Evolutionary conservation across 2,888 invertebrate species (phyloP).

Genomic region (Coleophora flavipennella): DNA sequence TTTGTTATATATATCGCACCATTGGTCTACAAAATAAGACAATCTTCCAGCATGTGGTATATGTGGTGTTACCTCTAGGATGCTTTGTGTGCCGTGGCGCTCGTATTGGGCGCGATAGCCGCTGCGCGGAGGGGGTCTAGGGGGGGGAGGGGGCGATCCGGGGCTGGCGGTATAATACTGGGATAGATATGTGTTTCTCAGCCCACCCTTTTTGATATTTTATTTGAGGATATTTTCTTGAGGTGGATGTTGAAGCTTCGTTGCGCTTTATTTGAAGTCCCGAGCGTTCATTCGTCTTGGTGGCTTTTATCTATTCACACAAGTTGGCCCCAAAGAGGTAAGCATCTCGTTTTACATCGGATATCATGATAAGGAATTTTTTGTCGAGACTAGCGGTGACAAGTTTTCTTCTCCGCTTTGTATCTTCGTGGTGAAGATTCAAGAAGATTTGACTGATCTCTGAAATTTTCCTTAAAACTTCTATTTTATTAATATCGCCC

Average conservation of each 20-base stretch:
- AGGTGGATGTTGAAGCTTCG: not conserved
- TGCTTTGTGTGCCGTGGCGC: too few relatives aligned
- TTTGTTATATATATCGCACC: too few relatives aligned
- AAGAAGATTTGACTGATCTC: slow-evolving; percentile 4
- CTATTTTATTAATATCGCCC: slow-evolving; percentile 1
- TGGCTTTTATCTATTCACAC: slow-evolving; percentile 10
- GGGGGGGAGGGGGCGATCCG: too few relatives aligned
- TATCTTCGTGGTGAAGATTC: slow-evolving; percentile 10
- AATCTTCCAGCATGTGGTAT: too few relatives aligned
- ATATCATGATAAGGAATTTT: slow-evolving; percentile 7
- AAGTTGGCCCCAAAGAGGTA: slow-evolving; percentile 9
- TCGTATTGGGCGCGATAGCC: too few relatives aligned
- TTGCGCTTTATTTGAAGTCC: slow-evolving; percentile 9
- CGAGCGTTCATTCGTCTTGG: slow-evolving; percentile 9
- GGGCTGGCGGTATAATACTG: too few relatives aligned
- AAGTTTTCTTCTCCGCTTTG: slow-evolving; percentile 7
- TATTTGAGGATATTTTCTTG: slow-evolving; percentile 1
- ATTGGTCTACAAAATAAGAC: too few relatives aligned
- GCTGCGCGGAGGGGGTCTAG: too few relatives aligned
- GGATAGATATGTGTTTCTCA: too few relatives aligned
- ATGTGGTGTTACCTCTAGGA: too few relatives aligned
- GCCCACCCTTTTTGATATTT: too few relatives aligned
- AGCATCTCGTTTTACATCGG: slow-evolving; percentile 7
- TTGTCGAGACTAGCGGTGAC: slow-evolving; percentile 10
- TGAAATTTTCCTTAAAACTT: slow-evolving; percentile 5